These are phyloP conservation scores for Pterocles burchelli DNA, from an alignment of 2,113 vertebrate genomes.

Conservation along the genomic window DNA sequence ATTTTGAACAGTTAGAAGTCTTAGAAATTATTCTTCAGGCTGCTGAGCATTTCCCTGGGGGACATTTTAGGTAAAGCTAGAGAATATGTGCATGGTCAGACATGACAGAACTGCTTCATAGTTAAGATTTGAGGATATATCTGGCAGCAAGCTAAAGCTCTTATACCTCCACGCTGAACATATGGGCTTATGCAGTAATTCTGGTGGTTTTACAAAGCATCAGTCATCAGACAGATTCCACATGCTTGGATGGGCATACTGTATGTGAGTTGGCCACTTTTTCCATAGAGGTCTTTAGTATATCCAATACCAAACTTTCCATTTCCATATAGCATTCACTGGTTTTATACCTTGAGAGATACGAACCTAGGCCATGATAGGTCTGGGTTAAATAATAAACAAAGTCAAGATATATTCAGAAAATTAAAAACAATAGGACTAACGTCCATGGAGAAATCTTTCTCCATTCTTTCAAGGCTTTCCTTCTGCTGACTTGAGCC, in stretches of 20 bases:
- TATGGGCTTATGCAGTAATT: background rate
- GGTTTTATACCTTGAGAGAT: background rate
- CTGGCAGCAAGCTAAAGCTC: background rate
- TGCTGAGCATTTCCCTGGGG: background rate
- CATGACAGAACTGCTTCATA: background rate
- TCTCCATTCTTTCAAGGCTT: background rate
- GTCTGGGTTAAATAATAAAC: background rate
- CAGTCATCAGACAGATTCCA: background rate
- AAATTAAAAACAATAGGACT: background rate
- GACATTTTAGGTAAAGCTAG: background rate
- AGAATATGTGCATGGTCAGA: background rate
- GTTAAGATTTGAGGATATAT: background rate
- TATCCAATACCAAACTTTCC: rapidly evolving
- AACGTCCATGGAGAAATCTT: background rate
- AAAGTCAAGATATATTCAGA: background rate
- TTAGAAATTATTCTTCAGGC: background rate
- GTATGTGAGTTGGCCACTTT: background rate
- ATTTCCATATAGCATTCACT: background rate
- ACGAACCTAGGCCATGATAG: background rate
- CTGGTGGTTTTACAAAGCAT: background rate
- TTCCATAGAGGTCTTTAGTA: background rate
- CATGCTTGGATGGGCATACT: background rate
- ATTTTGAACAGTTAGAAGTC: background rate
- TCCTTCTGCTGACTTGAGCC: background rate
- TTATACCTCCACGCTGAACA: background rate